Percentiles rank a stretch among this genome's conserved stretches.
phyloP scores from a whole-genome alignment of 2,113 vertebrate species.

The Agapornis roseicollis region DNA sequence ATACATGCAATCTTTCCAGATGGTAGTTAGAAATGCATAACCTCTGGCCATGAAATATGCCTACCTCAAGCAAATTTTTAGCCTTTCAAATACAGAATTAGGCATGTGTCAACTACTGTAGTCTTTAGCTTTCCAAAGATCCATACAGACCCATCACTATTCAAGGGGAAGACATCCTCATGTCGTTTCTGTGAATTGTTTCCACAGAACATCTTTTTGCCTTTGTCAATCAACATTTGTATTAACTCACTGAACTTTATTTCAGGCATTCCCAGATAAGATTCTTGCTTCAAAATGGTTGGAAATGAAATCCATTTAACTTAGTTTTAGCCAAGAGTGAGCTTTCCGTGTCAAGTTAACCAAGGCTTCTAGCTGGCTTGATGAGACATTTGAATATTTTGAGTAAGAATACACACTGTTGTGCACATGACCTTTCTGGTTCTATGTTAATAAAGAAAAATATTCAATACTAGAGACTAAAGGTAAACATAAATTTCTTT shows the following conservation, averaged over 20 bases:
- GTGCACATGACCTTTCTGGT: fast-evolving
- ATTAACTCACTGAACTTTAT: neutral
- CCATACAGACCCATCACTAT: neutral
- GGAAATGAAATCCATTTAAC: neutral
- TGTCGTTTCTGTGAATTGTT: neutral
- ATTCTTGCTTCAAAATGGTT: neutral
- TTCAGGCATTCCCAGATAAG: neutral
- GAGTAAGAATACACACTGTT: neutral
- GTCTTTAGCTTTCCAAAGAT: neutral
- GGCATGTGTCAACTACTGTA: neutral
- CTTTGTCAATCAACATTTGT: neutral
- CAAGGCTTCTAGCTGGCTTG: neutral
- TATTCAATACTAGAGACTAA: neutral
- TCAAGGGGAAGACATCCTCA: neutral
- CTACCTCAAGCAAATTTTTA: neutral
- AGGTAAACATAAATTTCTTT: neutral
- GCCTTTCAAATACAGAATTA: neutral
- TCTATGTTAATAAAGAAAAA: neutral
- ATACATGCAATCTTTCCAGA: neutral
- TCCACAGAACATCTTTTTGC: neutral
- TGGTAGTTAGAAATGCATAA: neutral
- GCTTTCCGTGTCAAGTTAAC: neutral
- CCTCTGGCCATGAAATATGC: neutral
- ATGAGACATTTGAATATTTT: neutral
- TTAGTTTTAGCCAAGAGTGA: neutral